Evolutionary conservation across 1,140 invertebrate species (phyloP), one percentile per base, ranked within the genome.

Genomic region (Branchinecta lynchi): DNA sequence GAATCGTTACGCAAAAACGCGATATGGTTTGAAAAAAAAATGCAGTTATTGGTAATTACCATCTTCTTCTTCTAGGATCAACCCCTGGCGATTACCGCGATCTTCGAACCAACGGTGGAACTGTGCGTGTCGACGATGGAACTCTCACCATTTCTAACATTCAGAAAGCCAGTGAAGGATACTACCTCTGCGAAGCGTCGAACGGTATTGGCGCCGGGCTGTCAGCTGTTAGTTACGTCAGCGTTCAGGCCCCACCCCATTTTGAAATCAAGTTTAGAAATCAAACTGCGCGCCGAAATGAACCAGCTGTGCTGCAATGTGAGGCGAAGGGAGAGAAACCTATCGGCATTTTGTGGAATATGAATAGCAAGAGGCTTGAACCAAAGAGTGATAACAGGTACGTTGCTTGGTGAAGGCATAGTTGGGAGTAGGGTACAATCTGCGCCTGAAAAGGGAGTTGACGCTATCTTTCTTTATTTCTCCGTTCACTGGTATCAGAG

Each of bases 321-420:
- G 90, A 94, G 80, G 93, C 92, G n/a, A 89, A 91, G 76, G 93
- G 95, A 68, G 94, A 97, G 80, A 93, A 93, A 82, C 93, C 94
- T 43, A 90, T 98, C 77, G 91, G 91, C 74, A 93, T 97, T 66
- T 84, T 92, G 21, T 97, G 94, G 95, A 93, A 92, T 79, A 92
- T 92, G 85, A 92, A 94, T 78, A 92, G 91, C 78, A 92, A 93
- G 77, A 85, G 90, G 67, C 79, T 93, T 68, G 90, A 93, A 79
- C 87, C 89, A 44, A 91, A 92, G 79, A 88, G 85, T 69, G 89
- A 92, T 76, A 87, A 76, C 69, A 77, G 79, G 79, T 79, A 72
- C 66, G 44, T 15, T 32, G 32, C 32, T 3, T 1, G 5, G 2
- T 32, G 32, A 32, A 5, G 32, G 32, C 5, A 32, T 32, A 32